phyloP scores from a whole-genome alignment of 2,113 vertebrate species.

The Pelusios castaneus region DNA sequence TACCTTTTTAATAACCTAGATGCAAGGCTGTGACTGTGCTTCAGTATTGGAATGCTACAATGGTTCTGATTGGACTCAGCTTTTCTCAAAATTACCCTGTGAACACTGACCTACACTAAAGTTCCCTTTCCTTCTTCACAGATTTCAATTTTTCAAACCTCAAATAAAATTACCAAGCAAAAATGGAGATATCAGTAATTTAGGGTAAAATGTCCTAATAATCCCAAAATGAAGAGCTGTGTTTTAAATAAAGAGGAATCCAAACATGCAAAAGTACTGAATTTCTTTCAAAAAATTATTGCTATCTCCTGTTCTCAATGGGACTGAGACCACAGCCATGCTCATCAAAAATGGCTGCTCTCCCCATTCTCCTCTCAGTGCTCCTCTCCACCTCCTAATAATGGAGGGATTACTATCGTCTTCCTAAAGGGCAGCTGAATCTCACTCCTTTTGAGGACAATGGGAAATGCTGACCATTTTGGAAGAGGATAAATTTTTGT shows the following conservation, averaged over 20 bases:
- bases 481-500: neutral
- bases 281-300: neutral
- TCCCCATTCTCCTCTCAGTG: neutral
- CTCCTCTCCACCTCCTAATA: neutral
- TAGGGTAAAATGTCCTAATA: neutral
- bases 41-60: too few relatives aligned
- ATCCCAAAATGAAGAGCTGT: neutral
- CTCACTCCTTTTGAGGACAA: neutral
- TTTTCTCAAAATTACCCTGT: neutral
- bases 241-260: neutral
- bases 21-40: too few relatives aligned
- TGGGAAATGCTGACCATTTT: neutral
- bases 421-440: neutral
- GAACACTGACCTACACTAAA: rapidly evolving
- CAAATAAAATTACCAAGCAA: rapidly evolving
- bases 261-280: neutral
- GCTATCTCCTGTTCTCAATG: neutral
- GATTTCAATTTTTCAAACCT: rapidly evolving
- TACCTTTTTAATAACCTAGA: neutral
- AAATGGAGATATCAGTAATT: neutral
- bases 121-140: rapidly evolving
- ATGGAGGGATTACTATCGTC: neutral
- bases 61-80: neutral
- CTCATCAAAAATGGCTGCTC: neutral
- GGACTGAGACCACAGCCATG: too few relatives aligned